Evolutionary conservation across 2,113 vertebrate species (phyloP), one percentile per base, ranked within the genome.

Genomic region (Anser cygnoides): DNA sequence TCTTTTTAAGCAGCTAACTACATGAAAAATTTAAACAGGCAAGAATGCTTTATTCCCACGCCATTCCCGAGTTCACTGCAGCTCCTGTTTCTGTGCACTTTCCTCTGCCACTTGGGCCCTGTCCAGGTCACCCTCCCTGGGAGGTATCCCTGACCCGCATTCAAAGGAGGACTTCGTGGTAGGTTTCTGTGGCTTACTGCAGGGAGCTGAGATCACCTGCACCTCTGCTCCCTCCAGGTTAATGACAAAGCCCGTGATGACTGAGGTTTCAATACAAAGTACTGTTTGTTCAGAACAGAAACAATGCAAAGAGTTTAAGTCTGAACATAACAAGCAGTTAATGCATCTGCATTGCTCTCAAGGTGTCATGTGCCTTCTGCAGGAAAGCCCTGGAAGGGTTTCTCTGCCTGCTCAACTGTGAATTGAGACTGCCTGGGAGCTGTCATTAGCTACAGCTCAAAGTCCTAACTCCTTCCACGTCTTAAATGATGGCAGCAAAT

Each of bases 371-470:
- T 75, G 86, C 57, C 62, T 93, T 21, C 84, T 87, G 72, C 46
- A 19, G 39, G 68, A 89, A 93, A 92, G 67, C 33, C 50, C 70
- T 92, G 84, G 46, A 77, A 93, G 41, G n/a, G 43, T 50, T 93
- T 87, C 62, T 54, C 49, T 76, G 77, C 54, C 71, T 65, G 57
- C 71, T 93, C 70, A 82, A 46, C 70, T 8, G 2, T 79, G 74
- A 74, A 84, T 61, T 44, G 33, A 77, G 61, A 65, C 33, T 59
- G 50, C 35, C 70, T 82, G 29, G 33, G 23, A 91, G 74, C 72
- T 76, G 70, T 52, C 61, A 37, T 91, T 78, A 92, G 77, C 72
- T 89, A 55, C 14, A 61, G 43, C 49, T 43, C 11, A 9, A 93
- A 95, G 58, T 26, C 10, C 19, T 52, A 52, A 52, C 25, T 79